A percentile compares a stretch with the other conserved stretches of the same genome.
These are phyloP conservation scores for Colletes latitarsis DNA, from an alignment of 1,140 invertebrate species.

Conservation along the genomic window DNA sequence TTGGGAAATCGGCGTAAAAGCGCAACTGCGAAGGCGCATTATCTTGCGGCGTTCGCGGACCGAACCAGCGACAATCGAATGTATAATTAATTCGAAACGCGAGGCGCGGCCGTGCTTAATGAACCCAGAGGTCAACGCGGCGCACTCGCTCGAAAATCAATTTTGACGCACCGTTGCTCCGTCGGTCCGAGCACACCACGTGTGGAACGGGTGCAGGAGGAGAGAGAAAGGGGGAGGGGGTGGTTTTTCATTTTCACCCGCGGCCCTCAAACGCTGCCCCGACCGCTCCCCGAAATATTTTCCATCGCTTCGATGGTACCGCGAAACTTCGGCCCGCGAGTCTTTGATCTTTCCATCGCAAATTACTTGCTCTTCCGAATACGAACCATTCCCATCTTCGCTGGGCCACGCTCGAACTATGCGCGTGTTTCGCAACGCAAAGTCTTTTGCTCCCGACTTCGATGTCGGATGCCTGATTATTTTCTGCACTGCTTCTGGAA, in stretches of 20 bases:
- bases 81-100: slow-evolving; percentile 57
- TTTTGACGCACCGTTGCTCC: slow-evolving; percentile 49
- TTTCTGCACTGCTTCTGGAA: neutral
- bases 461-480: neutral
- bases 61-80: slow-evolving; percentile 32
- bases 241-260: slow-evolving; percentile 12
- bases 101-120: slow-evolving; percentile 53
- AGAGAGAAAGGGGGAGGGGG: neutral
- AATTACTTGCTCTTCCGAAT: slow-evolving; percentile 2
- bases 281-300: slow-evolving; percentile 5
- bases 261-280: slow-evolving; percentile 7
- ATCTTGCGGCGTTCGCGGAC: slow-evolving; percentile 7
- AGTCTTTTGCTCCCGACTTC: neutral
- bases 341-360: slow-evolving; percentile 27
- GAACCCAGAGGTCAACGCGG: slow-evolving; percentile 49
- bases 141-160: slow-evolving; percentile 50
- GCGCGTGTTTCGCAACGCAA: neutral
- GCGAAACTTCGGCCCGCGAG: neutral
- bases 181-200: neutral
- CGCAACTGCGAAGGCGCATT: slow-evolving; percentile 27
- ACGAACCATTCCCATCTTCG: neutral
- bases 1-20: slow-evolving; percentile 6
- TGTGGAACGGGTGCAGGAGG: neutral
- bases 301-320: neutral
- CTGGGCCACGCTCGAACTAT: neutral